These are phyloP conservation scores for Trigoniulus corallinus DNA, from an alignment of 1,140 invertebrate species.

Conservation along the genomic window DNA sequence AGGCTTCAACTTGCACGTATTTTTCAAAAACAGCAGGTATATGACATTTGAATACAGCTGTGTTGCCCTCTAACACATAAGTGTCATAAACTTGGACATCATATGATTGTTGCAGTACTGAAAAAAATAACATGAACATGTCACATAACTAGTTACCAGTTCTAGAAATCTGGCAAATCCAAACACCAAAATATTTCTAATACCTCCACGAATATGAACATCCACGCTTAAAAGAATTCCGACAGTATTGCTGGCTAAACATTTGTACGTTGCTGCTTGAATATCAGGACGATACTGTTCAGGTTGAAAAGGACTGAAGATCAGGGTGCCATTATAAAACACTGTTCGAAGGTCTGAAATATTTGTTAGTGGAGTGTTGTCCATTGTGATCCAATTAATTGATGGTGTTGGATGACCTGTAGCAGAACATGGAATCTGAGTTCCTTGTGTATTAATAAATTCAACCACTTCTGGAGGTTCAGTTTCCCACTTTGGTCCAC, in stretches of 20 bases:
- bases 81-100: slow-evolving; percentile 24
- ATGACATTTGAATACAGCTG: slow-evolving; percentile 25
- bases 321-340: background rate
- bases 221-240: slow-evolving; percentile 3
- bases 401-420: slow-evolving; percentile 75
- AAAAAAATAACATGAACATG: background rate
- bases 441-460: slow-evolving; percentile 85
- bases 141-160: background rate
- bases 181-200: too few species aligned
- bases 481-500: slow-evolving; percentile 73
- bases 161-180: too few species aligned
- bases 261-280: slow-evolving; percentile 1
- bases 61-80: slow-evolving; percentile 23
- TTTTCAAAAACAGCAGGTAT: slow-evolving; percentile 12
- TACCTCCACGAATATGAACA: slow-evolving; percentile 5
- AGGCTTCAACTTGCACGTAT: background rate
- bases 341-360: slow-evolving; percentile 73
- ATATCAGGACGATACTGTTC: slow-evolving; percentile 3
- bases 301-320: slow-evolving; percentile 1
- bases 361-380: slow-evolving; percentile 73
- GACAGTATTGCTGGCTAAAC: background rate
- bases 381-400: slow-evolving; percentile 76
- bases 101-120: slow-evolving; percentile 14
- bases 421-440: slow-evolving; percentile 78
- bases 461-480: slow-evolving; percentile 80